These are phyloP conservation scores for Erythrolamprus reginae DNA, from an alignment of 2,113 vertebrate species.

Conservation along the genomic window DNA sequence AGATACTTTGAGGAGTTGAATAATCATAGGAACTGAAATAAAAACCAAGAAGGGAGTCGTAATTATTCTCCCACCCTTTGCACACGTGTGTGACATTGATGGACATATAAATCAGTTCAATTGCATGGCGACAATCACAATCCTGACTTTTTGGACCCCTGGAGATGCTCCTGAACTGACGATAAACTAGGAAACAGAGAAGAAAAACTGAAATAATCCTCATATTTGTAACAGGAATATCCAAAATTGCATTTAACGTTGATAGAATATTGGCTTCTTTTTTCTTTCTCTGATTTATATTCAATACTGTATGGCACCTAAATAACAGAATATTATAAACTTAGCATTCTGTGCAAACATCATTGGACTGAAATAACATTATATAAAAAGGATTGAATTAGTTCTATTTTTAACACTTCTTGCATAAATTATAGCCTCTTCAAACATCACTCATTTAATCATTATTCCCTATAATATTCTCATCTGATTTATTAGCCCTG, in stretches of 20 bases:
- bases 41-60: background rate
- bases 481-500: background rate
- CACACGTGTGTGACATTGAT: background rate
- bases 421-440: background rate
- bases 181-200: background rate
- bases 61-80: background rate
- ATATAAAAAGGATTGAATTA: background rate
- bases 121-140: background rate
- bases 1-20: background rate
- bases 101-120: background rate
- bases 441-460: background rate
- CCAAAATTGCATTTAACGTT: background rate
- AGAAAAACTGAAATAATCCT: background rate
- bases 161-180: background rate
- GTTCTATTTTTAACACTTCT: background rate
- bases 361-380: background rate
- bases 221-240: background rate
- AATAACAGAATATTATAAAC: background rate
- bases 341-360: background rate
- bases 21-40: background rate
- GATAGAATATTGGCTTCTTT: background rate
- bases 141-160: background rate
- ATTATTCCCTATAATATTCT: background rate
- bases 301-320: background rate
- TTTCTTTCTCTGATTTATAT: background rate